Base-by-base conservation (phyloP, 2,797 vertebrate genomes). In the Gadopsis marmoratus region DNA sequence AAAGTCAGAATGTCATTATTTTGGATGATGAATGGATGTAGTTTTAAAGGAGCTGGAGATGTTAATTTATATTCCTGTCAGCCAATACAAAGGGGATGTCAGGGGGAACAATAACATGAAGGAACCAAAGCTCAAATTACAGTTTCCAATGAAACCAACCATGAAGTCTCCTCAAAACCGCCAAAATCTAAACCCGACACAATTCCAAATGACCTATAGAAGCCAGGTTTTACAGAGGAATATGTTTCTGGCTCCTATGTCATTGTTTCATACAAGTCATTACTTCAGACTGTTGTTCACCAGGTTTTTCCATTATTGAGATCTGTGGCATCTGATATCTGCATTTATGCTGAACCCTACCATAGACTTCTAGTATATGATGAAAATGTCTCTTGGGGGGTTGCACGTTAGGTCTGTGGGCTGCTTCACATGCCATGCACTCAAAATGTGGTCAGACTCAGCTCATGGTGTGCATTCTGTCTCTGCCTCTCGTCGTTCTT, bases 231-330 rank as follows among this genome's bases (percentile, higher is more conserved):
- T 69, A 56, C 62, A 71, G 64, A 78, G 74, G 81, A 86, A 78
- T 68, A 71, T 47, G 56, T 76, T 86, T 67, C 74, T 82, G 73
- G 74, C 26, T 76, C 74, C 72, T 47, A 19, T 78, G 84, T 89
- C 82, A 86, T 86, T 87, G 82, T 87, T 87, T 85, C 50, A 81
- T 60, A 67, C 65, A 84, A 78, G 62, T 66, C 60, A 59, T 86
- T 76, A 84, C 79, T 78, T 79, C 66, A 79, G 74, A 78, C 65
- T 66, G n/a, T 61, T 81, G 68, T 82, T 82, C 70, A 79, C 26
- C 70, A 82, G 82, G 81, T 90, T 89, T 91, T 93, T 89, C 85
- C 88, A 91, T 92, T 76, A 89, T 54, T 59, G 62, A 72, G 65
- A 82, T 77, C 72, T 83, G 73, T 81, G 74, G 78, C 74, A 73